A percentile compares a stretch with the other conserved stretches of the same genome.
Evolutionary conservation across 2,113 vertebrate genomes (phyloP).

Genomic region (Herpailurus yagouaroundi): DNA sequence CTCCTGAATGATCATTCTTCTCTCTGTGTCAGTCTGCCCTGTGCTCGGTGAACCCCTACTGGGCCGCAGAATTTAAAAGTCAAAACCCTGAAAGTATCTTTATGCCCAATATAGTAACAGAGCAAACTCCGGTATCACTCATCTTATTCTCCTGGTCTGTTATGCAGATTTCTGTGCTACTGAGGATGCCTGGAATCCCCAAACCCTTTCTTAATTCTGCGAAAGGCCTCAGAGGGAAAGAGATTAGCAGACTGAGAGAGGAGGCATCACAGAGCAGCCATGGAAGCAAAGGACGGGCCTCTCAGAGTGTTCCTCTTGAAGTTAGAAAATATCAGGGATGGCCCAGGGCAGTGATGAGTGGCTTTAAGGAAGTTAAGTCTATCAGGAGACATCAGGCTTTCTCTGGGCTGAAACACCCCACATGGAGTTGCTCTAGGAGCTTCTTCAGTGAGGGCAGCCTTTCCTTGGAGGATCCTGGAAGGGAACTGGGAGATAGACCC

Average conservation of each 20-base stretch:
- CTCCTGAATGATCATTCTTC: conserved; percentile 79
- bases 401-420: background rate
- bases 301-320: background rate
- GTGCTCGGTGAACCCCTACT: conserved; percentile 58
- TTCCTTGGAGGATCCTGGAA: background rate
- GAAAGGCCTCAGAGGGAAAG: background rate
- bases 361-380: background rate
- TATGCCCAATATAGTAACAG: conserved; percentile 66
- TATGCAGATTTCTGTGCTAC: background rate
- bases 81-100: conserved; percentile 66
- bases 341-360: background rate
- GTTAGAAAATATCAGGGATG: background rate
- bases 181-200: background rate
- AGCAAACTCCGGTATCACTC: background rate
- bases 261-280: accelerated
- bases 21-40: conserved; percentile 67
- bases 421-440: background rate
- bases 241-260: background rate
- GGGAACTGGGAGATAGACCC: background rate
- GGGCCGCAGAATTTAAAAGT: conserved; percentile 80
- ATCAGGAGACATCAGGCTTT: background rate
- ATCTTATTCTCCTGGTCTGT: conserved; percentile 52
- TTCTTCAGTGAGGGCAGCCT: background rate
- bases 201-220: background rate
- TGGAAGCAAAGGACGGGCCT: background rate